Evolutionary conservation across 2,797 vertebrate species (phyloP).

Genomic region (Sebastes iracundus): DNA sequence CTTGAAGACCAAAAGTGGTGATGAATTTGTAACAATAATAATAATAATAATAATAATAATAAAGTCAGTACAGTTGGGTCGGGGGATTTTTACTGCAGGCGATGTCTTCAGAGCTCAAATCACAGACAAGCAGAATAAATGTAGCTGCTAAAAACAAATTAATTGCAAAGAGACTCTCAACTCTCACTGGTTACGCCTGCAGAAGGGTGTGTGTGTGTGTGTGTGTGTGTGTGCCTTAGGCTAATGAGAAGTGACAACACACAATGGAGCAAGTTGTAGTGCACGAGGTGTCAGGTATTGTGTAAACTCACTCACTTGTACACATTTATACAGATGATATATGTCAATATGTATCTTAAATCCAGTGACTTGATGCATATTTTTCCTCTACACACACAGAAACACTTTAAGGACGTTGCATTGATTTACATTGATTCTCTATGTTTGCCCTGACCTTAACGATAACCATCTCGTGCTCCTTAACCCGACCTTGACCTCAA

Average conservation of each 20-base stretch:
- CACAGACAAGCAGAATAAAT: neutral
- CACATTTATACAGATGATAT: conserved; percentile 4
- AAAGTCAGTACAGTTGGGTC: neutral
- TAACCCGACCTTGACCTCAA: neutral
- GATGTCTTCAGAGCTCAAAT: neutral
- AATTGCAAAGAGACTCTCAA: conserved; percentile 32
- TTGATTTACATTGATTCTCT: neutral
- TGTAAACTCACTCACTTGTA: conserved; percentile 2
- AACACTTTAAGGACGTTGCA: neutral
- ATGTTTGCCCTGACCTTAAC: neutral
- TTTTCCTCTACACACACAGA: neutral
- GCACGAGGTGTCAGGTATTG: neutral
- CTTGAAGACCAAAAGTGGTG: neutral
- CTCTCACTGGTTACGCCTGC: neutral
- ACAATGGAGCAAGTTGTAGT: neutral
- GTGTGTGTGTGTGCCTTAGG: neutral
- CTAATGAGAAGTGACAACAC: conserved; percentile 23
- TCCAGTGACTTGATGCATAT: neutral
- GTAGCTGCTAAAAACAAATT: conserved; percentile 15
- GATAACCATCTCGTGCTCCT: neutral
- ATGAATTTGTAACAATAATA: neutral
- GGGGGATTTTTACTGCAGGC: neutral
- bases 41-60: neutral
- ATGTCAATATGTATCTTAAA: neutral
- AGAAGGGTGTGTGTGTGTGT: neutral